phyloP scores from a whole-genome alignment of 92 coral and sea anemone genomes.

The Paramuricea clavata region DNA sequence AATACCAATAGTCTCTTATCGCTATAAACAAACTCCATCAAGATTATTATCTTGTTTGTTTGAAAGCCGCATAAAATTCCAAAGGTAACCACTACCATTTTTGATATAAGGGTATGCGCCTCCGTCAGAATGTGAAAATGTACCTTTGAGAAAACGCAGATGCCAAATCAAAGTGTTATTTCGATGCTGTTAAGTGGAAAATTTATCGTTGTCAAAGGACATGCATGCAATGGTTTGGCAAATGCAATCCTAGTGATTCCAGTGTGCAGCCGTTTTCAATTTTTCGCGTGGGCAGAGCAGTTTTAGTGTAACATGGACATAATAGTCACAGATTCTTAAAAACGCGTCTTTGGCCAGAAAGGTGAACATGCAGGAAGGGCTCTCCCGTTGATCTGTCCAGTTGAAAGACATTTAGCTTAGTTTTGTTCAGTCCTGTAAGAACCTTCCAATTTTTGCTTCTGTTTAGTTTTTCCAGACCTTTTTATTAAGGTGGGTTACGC shows the following conservation, averaged over 20 bases:
- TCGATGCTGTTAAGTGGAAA: neutral
- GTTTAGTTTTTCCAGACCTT: too few species aligned
- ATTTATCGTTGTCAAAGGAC: neutral
- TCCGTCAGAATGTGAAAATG: neutral
- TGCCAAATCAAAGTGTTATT: neutral
- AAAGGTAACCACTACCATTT: neutral
- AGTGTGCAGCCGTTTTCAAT: neutral
- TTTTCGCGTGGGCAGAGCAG: neutral
- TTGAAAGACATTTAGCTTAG: too few species aligned
- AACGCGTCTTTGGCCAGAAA: too few species aligned
- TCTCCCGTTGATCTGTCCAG: too few species aligned
- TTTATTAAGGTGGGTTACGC: too few species aligned
- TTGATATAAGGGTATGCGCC: neutral
- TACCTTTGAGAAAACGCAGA: slow-evolving; percentile 13
- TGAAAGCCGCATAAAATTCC: slow-evolving; percentile 2
- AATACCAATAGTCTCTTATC: slow-evolving; percentile 14
- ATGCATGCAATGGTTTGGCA: neutral
- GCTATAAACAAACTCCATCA: neutral
- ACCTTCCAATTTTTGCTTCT: too few species aligned
- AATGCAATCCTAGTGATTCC: neutral
- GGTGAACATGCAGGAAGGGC: too few species aligned
- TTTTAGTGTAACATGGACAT: too few species aligned
- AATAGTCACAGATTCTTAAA: too few species aligned
- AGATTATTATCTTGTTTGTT: slow-evolving; percentile 24
- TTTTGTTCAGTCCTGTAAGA: too few species aligned